phyloP scores from a whole-genome alignment of 1,140 invertebrate genomes.

The Drosophila kikkawai region DNA sequence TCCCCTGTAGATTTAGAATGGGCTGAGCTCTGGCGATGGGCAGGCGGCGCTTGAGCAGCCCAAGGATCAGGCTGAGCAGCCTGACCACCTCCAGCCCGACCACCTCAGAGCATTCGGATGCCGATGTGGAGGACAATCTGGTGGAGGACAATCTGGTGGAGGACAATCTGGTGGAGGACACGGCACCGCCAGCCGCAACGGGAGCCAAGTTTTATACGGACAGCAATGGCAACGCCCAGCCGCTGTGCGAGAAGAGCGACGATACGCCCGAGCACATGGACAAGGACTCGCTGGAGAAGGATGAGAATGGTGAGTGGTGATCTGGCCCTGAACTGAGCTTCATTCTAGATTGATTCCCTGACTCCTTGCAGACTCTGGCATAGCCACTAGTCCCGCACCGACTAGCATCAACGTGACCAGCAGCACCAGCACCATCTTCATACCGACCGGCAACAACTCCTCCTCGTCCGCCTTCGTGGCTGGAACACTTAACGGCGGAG shows the following conservation, averaged over 20 bases:
- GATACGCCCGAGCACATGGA: constrained; percentile 86
- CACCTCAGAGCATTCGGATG: constrained; percentile 89
- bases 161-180: no score
- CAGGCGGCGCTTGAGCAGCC: constrained; percentile 23
- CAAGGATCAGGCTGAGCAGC: no score
- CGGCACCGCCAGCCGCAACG: constrained; percentile 53
- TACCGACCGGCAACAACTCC: not conserved
- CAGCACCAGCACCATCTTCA: no score
- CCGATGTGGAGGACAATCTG: constrained; percentile 92
- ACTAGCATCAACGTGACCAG: constrained; percentile 36
- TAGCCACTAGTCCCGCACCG: constrained; percentile 79
- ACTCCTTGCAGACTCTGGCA: constrained; percentile 84
- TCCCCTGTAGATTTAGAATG: constrained; percentile 85
- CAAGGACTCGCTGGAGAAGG: constrained; percentile 85
- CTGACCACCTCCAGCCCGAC: constrained; percentile 48
- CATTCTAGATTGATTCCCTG: no score
- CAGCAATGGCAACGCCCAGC: constrained; percentile 78
- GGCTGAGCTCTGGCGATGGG: constrained; percentile 13
- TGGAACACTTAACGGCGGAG: not conserved
- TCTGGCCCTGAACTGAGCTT: no score
- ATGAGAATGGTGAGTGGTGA: no score
- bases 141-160: no score
- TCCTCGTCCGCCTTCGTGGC: not conserved
- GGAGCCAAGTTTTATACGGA: constrained; percentile 64
- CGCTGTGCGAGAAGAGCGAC: constrained; percentile 86